A percentile compares a stretch with the other conserved stretches of the same genome.
Conservation (phyloP, 2,113 vertebrate genomes). For the Strigops habroptila region DNA sequence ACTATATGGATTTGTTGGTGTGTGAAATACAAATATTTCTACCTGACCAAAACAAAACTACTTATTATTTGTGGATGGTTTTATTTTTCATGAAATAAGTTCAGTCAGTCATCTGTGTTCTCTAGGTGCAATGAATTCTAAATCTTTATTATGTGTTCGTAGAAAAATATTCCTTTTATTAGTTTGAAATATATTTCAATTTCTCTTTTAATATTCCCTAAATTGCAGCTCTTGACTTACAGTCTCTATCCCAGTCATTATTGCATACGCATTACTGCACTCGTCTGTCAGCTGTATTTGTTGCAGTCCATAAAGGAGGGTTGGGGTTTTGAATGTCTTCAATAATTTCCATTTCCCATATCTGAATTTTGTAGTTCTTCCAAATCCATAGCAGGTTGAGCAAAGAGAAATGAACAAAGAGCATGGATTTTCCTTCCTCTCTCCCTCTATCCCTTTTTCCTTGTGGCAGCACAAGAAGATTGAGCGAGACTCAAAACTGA, state of each 20-base stretch:
- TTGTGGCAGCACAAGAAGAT: background rate
- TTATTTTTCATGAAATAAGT: background rate
- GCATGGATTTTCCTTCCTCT: background rate
- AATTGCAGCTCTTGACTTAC: background rate
- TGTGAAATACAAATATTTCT: background rate
- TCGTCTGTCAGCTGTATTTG: background rate
- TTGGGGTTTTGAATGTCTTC: background rate
- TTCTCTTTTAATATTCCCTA: conserved; percentile 9
- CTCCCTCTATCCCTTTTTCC: background rate
- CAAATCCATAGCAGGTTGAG: background rate
- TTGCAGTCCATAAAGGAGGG: conserved; percentile 20
- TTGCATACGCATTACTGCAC: background rate
- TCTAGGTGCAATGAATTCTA: background rate
- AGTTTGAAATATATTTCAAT: background rate
- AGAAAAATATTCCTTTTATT: conserved; percentile 24
- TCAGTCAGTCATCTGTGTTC: background rate
- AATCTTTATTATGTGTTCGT: conserved; percentile 25
- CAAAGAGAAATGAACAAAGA: background rate
- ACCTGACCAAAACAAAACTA: background rate
- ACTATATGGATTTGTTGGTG: background rate
- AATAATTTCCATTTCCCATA: conserved; percentile 19
- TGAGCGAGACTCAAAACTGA: background rate
- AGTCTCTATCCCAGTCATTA: background rate
- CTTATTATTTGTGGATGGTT: background rate
- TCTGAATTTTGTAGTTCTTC: background rate